phyloP scores from a whole-genome alignment of 1,140 invertebrate genomes.

The Brachionus angularis region DNA sequence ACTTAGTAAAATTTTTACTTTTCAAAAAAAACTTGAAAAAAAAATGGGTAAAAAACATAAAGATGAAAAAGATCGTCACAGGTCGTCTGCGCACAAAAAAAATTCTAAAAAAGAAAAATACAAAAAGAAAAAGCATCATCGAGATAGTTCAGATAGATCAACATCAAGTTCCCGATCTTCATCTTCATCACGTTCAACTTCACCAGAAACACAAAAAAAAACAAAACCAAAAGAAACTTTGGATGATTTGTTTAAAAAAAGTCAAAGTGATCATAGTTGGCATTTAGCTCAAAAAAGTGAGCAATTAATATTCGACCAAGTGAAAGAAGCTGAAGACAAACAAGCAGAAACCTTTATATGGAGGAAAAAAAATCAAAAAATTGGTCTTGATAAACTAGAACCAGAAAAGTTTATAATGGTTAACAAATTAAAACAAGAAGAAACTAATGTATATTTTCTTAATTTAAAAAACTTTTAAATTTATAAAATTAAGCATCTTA shows the following conservation, averaged over 20 bases:
- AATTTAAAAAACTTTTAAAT: too few relatives aligned
- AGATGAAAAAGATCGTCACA: not conserved
- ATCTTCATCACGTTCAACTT: not conserved
- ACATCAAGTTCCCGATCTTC: not conserved
- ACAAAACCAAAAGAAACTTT: slow-evolving; percentile 16
- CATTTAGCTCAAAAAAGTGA: slow-evolving; percentile 43
- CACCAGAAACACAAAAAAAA: not conserved
- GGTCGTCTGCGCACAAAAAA: not conserved
- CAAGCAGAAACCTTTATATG: slow-evolving; percentile 44
- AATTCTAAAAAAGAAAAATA: slow-evolving; percentile 17
- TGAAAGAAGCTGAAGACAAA: slow-evolving; percentile 16
- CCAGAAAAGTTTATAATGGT: not conserved
- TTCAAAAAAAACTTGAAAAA: not conserved
- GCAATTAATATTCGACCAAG: not conserved
- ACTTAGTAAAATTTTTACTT: too few relatives aligned
- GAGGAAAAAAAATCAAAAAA: slow-evolving; percentile 72
- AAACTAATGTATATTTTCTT: slow-evolving; percentile 49
- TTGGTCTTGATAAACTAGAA: slow-evolving; percentile 14
- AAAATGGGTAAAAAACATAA: slow-evolving; percentile 35
- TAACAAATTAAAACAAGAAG: slow-evolving; percentile 20
- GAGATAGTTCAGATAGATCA: too few relatives aligned
- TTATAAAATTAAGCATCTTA: slow-evolving; percentile 17
- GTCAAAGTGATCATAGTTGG: slow-evolving; percentile 20
- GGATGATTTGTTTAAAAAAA: slow-evolving; percentile 39
- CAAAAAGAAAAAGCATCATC: slow-evolving; percentile 28